Evolutionary conservation across 2,113 vertebrate species (phyloP).

Genomic region (Podiceps cristatus): DNA sequence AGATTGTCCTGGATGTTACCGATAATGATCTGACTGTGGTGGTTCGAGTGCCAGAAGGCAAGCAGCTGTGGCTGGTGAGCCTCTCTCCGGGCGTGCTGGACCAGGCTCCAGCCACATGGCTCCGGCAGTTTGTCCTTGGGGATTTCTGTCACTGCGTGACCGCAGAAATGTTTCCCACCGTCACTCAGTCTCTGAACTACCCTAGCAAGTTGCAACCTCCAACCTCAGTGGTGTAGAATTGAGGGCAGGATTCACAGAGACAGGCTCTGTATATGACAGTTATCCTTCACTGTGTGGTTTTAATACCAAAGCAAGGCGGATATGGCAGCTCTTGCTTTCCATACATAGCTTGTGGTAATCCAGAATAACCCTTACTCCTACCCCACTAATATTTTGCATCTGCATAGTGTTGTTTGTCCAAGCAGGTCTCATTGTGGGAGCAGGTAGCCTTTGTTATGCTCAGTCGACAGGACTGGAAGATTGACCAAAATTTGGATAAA

Average conservation of each 20-base stretch:
- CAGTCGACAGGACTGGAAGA: not conserved
- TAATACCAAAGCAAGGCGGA: not conserved
- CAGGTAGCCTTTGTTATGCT: not conserved
- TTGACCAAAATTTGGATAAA: not conserved
- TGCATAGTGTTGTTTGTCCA: not conserved
- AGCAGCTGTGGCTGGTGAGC: conserved; percentile 92
- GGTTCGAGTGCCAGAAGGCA: conserved; percentile 86
- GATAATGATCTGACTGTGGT: conserved; percentile 88
- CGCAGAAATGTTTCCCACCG: accelerated
- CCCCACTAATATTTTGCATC: not conserved
- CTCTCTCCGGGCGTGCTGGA: not conserved
- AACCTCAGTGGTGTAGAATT: not conserved
- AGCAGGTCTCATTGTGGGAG: not conserved
- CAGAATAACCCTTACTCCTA: not conserved
- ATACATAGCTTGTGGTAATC: not conserved
- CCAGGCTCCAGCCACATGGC: not conserved
- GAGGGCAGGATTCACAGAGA: not conserved
- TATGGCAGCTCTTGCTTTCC: not conserved
- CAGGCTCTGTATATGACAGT: not conserved
- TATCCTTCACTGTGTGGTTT: not conserved
- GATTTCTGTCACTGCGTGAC: not conserved
- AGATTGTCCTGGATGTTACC: conserved; percentile 88
- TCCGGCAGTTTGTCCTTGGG: not conserved
- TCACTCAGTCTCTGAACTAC: not conserved
- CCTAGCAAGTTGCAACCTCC: not conserved